Conservation (phyloP, 2,888 invertebrate genomes). For the Calephelis perditalis region DNA sequence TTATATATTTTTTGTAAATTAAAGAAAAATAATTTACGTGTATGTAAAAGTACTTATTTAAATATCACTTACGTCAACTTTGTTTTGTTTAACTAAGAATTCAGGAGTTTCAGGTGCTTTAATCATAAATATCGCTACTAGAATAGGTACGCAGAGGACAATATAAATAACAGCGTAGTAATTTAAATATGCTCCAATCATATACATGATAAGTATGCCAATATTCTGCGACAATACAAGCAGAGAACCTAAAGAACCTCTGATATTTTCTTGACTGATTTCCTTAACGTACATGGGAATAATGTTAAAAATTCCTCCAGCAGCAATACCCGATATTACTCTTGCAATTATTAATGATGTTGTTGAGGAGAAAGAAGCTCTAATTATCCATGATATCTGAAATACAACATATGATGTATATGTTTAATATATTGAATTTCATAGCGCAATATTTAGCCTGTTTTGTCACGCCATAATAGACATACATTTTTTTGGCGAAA, state of each 20-base stretch:
- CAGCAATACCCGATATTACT: constrained; percentile 38
- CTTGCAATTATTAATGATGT: constrained; percentile 38
- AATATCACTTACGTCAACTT: constrained; percentile 37
- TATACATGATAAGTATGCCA: constrained; percentile 43
- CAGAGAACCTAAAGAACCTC: constrained; percentile 42
- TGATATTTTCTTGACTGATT: constrained; percentile 44
- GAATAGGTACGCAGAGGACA: constrained; percentile 35
- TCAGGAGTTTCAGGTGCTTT: constrained; percentile 52
- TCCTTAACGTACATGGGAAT: constrained; percentile 49
- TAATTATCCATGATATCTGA: constrained; percentile 42
- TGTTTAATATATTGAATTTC: no score
- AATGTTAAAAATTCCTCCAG: constrained; percentile 42
- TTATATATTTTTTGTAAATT: neutral
- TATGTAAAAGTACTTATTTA: neutral
- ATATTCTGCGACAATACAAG: constrained; percentile 38
- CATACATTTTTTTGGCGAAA: no score
- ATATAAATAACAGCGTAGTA: constrained; percentile 44
- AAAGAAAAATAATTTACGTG: no score
- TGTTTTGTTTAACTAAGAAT: constrained; percentile 44
- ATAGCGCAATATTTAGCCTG: no score
- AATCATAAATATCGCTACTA: constrained; percentile 36
- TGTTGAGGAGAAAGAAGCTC: constrained; percentile 33
- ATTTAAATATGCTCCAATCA: constrained; percentile 42
- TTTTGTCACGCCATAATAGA: no score
- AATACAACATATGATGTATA: constrained; percentile 18